Conservation (phyloP, 1,140 invertebrate species). For the Drosophila pseudoananassae region DNA sequence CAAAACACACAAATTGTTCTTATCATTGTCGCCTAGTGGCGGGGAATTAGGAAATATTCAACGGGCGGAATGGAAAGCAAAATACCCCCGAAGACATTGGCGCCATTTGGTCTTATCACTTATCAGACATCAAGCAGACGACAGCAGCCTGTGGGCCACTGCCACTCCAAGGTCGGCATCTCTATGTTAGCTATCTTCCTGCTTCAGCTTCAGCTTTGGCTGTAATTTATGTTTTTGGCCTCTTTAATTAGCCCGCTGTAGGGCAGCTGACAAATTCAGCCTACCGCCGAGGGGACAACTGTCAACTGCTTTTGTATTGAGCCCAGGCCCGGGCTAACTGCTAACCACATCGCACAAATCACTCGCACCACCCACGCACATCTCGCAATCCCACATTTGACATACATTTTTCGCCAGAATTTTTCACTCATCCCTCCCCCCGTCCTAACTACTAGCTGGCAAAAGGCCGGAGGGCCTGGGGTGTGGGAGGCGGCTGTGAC, state of each 20-base stretch:
- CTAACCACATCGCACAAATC: slow-evolving; percentile 46
- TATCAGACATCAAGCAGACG: slow-evolving; percentile 57
- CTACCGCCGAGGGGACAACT: slow-evolving; percentile 31
- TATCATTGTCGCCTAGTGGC: slow-evolving; percentile 46
- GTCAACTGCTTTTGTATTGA: slow-evolving; percentile 66
- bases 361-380: slow-evolving; percentile 33
- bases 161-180: slow-evolving; percentile 23
- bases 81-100: slow-evolving; percentile 31
- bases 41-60: slow-evolving; percentile 44
- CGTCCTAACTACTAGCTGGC: neutral
- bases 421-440: slow-evolving; percentile 15
- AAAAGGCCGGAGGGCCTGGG: neutral
- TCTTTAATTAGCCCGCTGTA: slow-evolving; percentile 46
- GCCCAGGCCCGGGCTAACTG: slow-evolving; percentile 11
- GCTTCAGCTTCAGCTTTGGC: slow-evolving; percentile 17
- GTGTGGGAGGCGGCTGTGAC: neutral
- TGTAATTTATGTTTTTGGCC: slow-evolving; percentile 42
- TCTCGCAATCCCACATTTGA: slow-evolving; percentile 31
- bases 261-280: slow-evolving; percentile 37
- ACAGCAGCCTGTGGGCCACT: slow-evolving; percentile 26
- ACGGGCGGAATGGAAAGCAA: slow-evolving; percentile 16
- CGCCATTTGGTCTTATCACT: slow-evolving; percentile 57
- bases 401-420: slow-evolving; percentile 54
- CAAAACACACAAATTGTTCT: slow-evolving; percentile 29
- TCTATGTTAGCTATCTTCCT: neutral